Evolutionary conservation across 2,113 vertebrate genomes (phyloP).

Genomic region (Brevimyrus niger): DNA sequence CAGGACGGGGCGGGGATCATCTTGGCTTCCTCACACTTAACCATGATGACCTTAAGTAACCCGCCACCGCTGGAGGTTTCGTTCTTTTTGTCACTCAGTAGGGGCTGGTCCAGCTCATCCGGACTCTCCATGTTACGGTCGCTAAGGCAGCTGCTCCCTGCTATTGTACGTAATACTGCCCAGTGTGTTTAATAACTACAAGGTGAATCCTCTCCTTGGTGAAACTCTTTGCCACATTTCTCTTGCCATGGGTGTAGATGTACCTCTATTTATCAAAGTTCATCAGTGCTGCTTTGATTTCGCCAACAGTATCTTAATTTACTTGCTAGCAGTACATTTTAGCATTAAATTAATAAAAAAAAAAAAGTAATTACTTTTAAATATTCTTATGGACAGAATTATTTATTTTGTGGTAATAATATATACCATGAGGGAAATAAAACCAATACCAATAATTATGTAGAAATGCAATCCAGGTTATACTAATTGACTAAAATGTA

Average conservation of each 20-base stretch:
- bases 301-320: neutral
- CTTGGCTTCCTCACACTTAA: slow-evolving; percentile 58
- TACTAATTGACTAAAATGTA: neutral
- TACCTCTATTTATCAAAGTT: neutral
- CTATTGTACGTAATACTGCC: neutral
- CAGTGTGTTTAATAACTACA: neutral
- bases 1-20: slow-evolving; percentile 52
- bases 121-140: slow-evolving; percentile 52
- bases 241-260: neutral
- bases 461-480: neutral
- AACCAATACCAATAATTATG: neutral
- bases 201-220: neutral
- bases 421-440: neutral
- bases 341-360: neutral
- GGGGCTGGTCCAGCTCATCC: slow-evolving; percentile 64
- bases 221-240: neutral
- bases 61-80: slow-evolving; percentile 20
- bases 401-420: neutral
- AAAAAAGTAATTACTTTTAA: neutral
- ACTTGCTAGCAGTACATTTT: neutral
- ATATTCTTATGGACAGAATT: neutral
- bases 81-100: slow-evolving; percentile 48
- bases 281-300: neutral
- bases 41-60: slow-evolving; percentile 50
- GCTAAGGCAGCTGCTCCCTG: neutral